A percentile compares a stretch with the other conserved stretches of the same genome.
Evolutionary conservation across 2,113 vertebrate genomes (phyloP).

Genomic region (Peromyscus polionotus): DNA sequence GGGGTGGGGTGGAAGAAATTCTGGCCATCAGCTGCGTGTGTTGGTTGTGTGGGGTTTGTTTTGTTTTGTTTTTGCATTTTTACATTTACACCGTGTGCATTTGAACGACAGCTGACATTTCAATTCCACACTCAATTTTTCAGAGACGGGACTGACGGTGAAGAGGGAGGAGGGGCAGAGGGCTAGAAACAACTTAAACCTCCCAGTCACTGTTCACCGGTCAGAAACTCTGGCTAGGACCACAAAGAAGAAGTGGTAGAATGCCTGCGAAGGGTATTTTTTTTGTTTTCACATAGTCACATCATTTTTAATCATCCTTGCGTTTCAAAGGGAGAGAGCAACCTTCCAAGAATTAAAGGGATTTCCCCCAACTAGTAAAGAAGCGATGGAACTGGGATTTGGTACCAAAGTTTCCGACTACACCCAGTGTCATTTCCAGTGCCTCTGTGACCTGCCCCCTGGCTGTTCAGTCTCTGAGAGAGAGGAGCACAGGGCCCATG

Average conservation of each 20-base stretch:
- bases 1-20: neutral
- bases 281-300: conserved; percentile 28
- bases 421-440: conserved; percentile 22
- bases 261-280: neutral
- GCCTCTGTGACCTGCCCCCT: neutral
- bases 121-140: conserved; percentile 52
- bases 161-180: neutral
- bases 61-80: neutral
- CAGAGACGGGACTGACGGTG: neutral
- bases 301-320: conserved; percentile 12
- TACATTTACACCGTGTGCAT: neutral
- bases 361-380: conserved; percentile 33
- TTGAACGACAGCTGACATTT: conserved; percentile 50
- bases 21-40: neutral
- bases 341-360: neutral
- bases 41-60: too few species aligned
- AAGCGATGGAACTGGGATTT: conserved; percentile 10
- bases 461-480: neutral
- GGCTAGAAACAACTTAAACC: neutral
- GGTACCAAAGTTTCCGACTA: conserved; percentile 6
- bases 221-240: conserved; percentile 23
- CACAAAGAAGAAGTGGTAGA: conserved; percentile 33
- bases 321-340: neutral
- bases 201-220: neutral
- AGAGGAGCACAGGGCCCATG: neutral